Percentiles rank a stretch among this genome's conserved stretches.
These are phyloP conservation scores for Acanthoscelides obtectus DNA, from an alignment of 2,888 invertebrate species.

Conservation along the genomic window DNA sequence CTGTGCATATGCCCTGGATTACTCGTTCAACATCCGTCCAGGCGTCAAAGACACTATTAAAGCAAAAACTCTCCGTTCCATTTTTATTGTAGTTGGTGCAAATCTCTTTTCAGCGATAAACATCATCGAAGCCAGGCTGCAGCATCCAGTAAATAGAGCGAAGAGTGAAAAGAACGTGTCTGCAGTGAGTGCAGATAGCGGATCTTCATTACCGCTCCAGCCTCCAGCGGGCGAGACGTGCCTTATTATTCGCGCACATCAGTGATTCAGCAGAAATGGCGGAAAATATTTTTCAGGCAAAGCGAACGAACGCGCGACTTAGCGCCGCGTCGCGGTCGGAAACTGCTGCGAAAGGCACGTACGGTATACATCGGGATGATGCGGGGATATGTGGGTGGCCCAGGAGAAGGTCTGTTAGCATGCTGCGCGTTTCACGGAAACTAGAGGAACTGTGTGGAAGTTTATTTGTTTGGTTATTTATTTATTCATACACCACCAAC, in stretches of 20 bases:
- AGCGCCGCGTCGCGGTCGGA: not conserved
- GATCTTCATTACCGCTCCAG: constrained; percentile 33
- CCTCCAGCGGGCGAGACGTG: constrained; percentile 33
- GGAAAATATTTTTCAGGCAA: constrained; percentile 12
- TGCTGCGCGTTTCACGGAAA: too few relatives aligned
- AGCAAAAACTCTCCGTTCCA: not conserved
- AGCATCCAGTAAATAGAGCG: constrained; percentile 10
- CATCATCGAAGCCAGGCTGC: not conserved
- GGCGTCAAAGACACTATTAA: not conserved
- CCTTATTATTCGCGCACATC: constrained; percentile 40
- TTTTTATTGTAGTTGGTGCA: not conserved
- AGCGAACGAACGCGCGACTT: not conserved
- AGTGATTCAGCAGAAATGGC: constrained; percentile 40
- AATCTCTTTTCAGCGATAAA: not conserved
- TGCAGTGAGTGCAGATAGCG: constrained; percentile 37
- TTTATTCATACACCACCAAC: too few relatives aligned
- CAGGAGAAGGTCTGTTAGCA: not conserved
- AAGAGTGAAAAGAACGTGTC: constrained; percentile 27
- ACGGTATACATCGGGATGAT: not conserved
- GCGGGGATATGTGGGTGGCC: not conserved
- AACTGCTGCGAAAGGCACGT: not conserved
- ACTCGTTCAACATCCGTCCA: not conserved
- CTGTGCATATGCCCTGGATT: not conserved
- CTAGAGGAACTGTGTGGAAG: too few relatives aligned
- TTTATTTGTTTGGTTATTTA: too few relatives aligned